Conservation (phyloP, 2,113 vertebrate species). For the Hemicordylus capensis region DNA sequence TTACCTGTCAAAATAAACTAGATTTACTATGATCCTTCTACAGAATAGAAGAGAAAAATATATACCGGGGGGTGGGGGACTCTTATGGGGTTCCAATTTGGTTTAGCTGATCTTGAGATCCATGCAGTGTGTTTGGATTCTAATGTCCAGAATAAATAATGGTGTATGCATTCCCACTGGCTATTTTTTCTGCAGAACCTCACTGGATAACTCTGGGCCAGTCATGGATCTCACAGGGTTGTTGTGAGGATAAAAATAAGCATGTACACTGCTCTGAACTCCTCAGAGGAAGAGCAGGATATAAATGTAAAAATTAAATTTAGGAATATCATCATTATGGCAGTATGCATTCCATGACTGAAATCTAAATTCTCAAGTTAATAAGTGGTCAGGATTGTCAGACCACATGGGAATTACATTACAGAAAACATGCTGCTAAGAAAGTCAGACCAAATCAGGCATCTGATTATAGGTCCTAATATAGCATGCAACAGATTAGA, state of each 20-base stretch:
- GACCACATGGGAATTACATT: constrained; percentile 18
- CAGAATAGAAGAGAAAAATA: background rate
- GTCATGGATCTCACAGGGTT: no score
- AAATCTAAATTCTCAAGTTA: constrained; percentile 7
- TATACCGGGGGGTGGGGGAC: background rate
- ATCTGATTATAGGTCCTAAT: constrained; percentile 13
- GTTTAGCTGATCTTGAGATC: background rate
- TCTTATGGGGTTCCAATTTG: background rate
- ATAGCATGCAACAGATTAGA: constrained; percentile 36
- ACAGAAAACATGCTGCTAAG: constrained; percentile 30
- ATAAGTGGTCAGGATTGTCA: constrained; percentile 20
- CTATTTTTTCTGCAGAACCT: no score
- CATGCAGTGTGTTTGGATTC: background rate
- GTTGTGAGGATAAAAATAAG: no score
- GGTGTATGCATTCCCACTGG: background rate
- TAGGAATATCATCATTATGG: no score
- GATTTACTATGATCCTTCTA: background rate
- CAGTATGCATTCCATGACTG: background rate
- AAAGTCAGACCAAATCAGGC: constrained; percentile 14
- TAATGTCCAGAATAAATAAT: background rate
- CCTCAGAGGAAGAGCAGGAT: no score
- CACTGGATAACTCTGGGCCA: no score
- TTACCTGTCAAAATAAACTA: background rate
- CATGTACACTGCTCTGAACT: no score
- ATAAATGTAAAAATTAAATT: no score